phyloP scores from a whole-genome alignment of 2,113 vertebrate species.

The Physeter macrocephalus region DNA sequence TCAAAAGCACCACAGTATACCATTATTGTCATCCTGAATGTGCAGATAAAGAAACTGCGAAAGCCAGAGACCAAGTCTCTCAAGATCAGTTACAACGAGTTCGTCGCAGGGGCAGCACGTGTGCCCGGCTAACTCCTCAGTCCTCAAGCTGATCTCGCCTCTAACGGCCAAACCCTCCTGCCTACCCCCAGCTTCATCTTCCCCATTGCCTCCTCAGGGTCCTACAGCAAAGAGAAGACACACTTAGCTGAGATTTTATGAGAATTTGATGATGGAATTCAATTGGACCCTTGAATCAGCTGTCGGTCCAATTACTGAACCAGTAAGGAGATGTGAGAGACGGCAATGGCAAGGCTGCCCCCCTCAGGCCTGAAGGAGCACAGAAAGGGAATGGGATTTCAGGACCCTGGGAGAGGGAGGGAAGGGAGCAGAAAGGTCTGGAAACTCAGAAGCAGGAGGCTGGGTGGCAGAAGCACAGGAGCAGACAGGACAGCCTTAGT shows the following conservation, averaged over 20 bases:
- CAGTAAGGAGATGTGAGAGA: neutral
- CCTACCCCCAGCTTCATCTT: neutral
- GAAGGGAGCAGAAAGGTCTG: neutral
- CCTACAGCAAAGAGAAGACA: neutral
- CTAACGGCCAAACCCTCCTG: neutral
- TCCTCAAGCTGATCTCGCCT: neutral
- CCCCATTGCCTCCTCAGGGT: too few species aligned
- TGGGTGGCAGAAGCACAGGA: neutral
- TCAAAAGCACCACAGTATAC: neutral
- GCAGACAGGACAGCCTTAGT: accelerated
- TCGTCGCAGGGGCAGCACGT: accelerated
- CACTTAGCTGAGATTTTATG: neutral
- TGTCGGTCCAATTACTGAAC: neutral
- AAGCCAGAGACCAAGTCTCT: neutral
- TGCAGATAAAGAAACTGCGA: neutral
- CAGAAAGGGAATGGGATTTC: neutral
- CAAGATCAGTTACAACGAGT: neutral
- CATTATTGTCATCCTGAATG: neutral
- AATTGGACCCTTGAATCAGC: neutral
- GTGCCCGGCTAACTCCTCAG: neutral
- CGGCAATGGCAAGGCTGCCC: accelerated
- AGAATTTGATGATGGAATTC: neutral
- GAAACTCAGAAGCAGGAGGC: neutral
- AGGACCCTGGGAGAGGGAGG: neutral
- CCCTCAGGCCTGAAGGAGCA: neutral